Evolutionary conservation across 2,797 vertebrate species (phyloP).

Genomic region (Octomys mimax): DNA sequence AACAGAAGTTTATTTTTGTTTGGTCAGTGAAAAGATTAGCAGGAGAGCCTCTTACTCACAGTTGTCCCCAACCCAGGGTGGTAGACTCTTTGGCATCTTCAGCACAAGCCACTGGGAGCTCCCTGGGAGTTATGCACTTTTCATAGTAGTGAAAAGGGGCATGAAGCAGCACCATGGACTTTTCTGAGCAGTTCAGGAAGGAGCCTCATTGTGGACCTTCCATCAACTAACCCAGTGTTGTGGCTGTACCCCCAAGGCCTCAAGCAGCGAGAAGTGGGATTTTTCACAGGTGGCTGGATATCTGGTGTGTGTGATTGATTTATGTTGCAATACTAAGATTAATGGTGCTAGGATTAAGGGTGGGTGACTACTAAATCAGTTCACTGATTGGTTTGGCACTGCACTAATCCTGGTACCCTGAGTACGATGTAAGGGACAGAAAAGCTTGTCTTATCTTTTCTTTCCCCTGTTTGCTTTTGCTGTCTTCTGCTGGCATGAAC

Average conservation of each 20-base stretch:
- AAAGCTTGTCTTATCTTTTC: neutral
- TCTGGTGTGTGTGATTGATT: neutral
- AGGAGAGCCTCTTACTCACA: neutral
- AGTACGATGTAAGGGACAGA: neutral
- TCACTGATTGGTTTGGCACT: neutral
- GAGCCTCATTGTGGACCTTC: neutral
- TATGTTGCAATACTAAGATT: neutral
- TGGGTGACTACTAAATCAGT: neutral
- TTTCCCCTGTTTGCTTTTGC: neutral
- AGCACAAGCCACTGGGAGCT: neutral
- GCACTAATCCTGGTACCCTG: neutral
- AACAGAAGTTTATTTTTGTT: neutral
- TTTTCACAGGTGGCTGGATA: neutral
- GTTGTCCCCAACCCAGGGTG: neutral
- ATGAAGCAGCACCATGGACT: neutral
- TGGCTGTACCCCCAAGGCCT: neutral
- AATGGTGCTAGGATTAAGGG: neutral
- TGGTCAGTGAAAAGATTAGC: neutral
- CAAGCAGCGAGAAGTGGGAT: neutral
- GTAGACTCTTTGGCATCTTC: neutral
- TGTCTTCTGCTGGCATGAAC: neutral
- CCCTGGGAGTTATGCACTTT: neutral
- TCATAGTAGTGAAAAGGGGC: neutral
- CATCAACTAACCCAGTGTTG: too few species aligned
- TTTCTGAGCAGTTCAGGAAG: neutral